Evolutionary conservation across 2,888 invertebrate genomes (phyloP), one percentile per base, ranked within the genome.

Genomic region (Aleiodes leptofemur): DNA sequence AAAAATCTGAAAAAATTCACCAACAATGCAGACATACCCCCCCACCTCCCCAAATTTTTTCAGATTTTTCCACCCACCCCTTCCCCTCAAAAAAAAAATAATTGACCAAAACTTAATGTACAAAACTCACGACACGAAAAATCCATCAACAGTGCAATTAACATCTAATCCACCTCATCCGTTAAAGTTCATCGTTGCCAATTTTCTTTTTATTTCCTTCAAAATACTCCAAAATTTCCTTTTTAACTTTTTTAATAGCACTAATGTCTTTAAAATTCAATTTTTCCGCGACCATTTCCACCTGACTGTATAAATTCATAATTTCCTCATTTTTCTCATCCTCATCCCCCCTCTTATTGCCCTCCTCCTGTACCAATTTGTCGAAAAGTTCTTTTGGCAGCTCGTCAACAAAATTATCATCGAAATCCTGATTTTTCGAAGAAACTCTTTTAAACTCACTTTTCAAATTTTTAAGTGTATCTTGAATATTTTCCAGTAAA

Each of bases 401-500:
- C 1, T 14, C 16, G 0, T 16, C 16, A 0, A n/a, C 14, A 53
- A 3, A 13, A 53, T 14, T 55, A 0, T 8, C 55, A 5, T 7
- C 16, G 23, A 23, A 23, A 23, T 23, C 23, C 2, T 23, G 23
- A 23, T 23, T 23, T 23, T 23, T 23, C 23, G 23, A 23, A 1
- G 23, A 23, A 23, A 23, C 14, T n/a, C 55, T 68, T 2, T 31
- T 11, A n/a, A 57, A 34, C 56, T 70, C 66, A n/a, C 38, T 29
- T 0, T 56, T 64, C 5, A 74, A 31, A 23, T 55, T 55, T 4
- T 70, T 66, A n/a, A 74, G 43, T 6, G 34, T 48, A 34, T 56
- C 70, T n/a, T 71, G 64, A 70, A 70, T 66, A 56, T 64, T 66
- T 23, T 71, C 70, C 29, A 71, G 34, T 2, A 74, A 7, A 50